These are phyloP conservation scores for Drosophila pseudotalamancana DNA, from an alignment of 2,888 invertebrate genomes.

Conservation along the genomic window DNA sequence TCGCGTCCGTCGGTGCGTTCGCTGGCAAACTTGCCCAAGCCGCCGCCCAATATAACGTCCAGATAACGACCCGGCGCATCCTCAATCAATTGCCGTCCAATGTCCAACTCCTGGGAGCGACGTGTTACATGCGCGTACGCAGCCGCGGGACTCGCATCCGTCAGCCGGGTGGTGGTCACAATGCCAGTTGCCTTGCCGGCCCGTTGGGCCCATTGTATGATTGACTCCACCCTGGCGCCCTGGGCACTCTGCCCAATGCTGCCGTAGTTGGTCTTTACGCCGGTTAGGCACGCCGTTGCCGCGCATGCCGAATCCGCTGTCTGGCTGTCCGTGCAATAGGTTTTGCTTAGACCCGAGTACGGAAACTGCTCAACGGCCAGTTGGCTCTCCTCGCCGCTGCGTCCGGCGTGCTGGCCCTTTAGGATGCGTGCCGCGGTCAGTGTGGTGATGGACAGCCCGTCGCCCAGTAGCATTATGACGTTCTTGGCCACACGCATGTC, in stretches of 20 bases:
- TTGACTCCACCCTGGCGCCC: conserved; percentile 87
- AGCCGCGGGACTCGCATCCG: conserved; percentile 91
- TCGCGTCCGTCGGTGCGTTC: conserved; percentile 62
- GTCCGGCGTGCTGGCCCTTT: conserved; percentile 86
- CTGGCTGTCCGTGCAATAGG: conserved; percentile 59
- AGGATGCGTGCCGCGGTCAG: conserved; percentile 88
- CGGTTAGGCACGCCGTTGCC: conserved; percentile 84
- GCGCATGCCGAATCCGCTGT: conserved; percentile 90
- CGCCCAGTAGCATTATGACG: conserved; percentile 83
- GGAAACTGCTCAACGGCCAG: conserved; percentile 88
- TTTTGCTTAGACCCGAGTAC: conserved; percentile 87
- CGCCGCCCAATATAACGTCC: conserved; percentile 92
- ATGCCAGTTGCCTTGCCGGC: conserved; percentile 87
- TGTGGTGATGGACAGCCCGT: conserved; percentile 90
- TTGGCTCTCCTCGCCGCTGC: conserved; percentile 86
- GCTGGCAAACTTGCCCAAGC: conserved; percentile 88
- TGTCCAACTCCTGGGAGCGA: conserved; percentile 91
- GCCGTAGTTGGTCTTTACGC: conserved; percentile 89
- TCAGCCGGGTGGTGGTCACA: conserved; percentile 91
- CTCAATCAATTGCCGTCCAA: conserved; percentile 89
- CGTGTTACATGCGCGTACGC: conserved; percentile 87
- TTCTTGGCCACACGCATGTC: conserved; percentile 73
- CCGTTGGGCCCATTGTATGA: conserved; percentile 88
- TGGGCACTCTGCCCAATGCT: conserved; percentile 90
- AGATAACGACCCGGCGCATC: conserved; percentile 88